Conservation (phyloP, 2,113 vertebrate genomes). For the Callopanchax toddi region DNA sequence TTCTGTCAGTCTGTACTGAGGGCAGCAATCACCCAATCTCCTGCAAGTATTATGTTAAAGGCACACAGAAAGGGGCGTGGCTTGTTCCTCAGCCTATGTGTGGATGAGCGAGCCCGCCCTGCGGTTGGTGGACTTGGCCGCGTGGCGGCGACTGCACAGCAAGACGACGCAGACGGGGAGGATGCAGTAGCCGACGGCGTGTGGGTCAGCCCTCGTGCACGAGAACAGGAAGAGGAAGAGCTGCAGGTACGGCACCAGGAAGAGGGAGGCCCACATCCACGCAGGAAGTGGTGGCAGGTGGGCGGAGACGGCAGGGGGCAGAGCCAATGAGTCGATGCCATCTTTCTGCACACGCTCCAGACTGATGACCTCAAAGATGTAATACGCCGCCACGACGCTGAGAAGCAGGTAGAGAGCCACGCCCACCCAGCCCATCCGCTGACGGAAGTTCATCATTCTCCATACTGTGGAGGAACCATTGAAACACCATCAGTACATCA, state of each 20-base stretch:
- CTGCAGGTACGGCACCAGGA: constrained; percentile 94
- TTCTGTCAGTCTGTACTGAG: neutral
- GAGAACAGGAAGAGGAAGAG: constrained; percentile 98
- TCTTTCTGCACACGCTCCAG: constrained; percentile 87
- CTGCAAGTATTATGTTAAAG: constrained; percentile 17
- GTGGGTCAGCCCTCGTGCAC: constrained; percentile 94
- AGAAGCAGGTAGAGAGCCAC: constrained; percentile 89
- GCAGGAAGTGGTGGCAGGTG: constrained; percentile 87
- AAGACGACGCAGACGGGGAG: constrained; percentile 93
- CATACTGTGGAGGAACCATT: constrained; percentile 88
- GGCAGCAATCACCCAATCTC: neutral
- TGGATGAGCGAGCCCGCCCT: constrained; percentile 89
- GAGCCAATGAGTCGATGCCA: constrained; percentile 40
- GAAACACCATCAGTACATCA: neutral
- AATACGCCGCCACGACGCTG: constrained; percentile 88
- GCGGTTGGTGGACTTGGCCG: constrained; percentile 89
- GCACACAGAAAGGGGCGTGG: constrained; percentile 52
- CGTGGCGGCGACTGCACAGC: constrained; percentile 90
- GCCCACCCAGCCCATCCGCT: constrained; percentile 97
- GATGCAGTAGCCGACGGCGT: constrained; percentile 93
- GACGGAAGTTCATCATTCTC: constrained; percentile 99
- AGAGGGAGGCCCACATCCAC: constrained; percentile 91
- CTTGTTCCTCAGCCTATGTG: constrained; percentile 75
- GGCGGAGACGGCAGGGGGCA: constrained; percentile 30
- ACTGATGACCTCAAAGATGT: constrained; percentile 92